Evolutionary conservation across 2,113 vertebrate species (phyloP).

Genomic region (Atherinomorus stipes): DNA sequence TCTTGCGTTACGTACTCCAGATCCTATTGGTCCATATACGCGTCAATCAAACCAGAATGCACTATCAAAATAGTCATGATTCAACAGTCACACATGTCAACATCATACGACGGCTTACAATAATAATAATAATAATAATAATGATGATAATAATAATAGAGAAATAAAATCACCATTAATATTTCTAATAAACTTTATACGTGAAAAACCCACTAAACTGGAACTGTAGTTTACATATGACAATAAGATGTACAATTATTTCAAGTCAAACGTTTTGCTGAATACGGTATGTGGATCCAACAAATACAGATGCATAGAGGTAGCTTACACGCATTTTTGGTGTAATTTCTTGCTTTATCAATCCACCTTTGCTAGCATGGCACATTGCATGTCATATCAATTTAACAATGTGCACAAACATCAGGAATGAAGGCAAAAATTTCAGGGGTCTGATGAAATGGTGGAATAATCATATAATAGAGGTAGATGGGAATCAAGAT

Average conservation of each 20-base stretch:
- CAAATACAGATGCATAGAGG: conserved; percentile 63
- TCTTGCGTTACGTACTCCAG: background rate
- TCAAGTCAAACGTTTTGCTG: conserved; percentile 54
- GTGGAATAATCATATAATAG: conserved; percentile 61
- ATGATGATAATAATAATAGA: conserved; percentile 4
- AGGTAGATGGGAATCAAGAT: conserved; percentile 74
- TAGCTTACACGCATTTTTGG: conserved; percentile 64
- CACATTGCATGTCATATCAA: conserved; percentile 47
- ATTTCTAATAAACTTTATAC: conserved; percentile 60
- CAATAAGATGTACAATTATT: conserved; percentile 27
- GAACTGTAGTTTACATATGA: conserved; percentile 54
- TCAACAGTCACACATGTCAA: no score
- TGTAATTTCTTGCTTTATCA: conserved; percentile 53
- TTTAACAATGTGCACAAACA: conserved; percentile 42
- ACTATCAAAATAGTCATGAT: background rate
- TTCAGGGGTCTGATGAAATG: conserved; percentile 51
- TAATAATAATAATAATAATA: background rate
- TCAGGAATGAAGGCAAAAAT: conserved; percentile 66
- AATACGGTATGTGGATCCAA: conserved; percentile 57
- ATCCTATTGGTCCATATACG: background rate
- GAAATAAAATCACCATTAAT: conserved; percentile 24
- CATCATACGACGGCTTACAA: background rate
- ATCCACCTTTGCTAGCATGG: conserved; percentile 38
- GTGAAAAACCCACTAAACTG: conserved; percentile 48
- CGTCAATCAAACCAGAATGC: background rate